Evolutionary conservation across 2,797 vertebrate species (phyloP).

Genomic region (Peromyscus aztecus): DNA sequence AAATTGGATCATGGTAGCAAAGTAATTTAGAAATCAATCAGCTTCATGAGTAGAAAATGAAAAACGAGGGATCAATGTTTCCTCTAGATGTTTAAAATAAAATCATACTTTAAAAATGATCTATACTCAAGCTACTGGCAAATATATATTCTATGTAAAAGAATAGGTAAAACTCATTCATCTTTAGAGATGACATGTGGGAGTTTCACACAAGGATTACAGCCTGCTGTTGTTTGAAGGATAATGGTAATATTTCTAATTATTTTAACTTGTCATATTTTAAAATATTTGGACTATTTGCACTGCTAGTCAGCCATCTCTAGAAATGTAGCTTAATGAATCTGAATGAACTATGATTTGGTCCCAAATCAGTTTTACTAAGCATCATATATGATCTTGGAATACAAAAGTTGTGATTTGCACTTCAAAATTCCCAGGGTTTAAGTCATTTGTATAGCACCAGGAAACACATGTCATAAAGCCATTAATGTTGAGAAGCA

Average conservation of each 20-base stretch:
- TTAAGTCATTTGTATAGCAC: slow-evolving; percentile 28
- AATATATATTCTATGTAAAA: slow-evolving; percentile 59
- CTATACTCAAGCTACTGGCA: slow-evolving; percentile 49
- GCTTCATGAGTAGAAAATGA: slow-evolving; percentile 41
- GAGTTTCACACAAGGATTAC: background rate
- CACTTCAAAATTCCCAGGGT: background rate
- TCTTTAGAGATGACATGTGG: slow-evolving; percentile 11
- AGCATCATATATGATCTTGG: slow-evolving; percentile 20
- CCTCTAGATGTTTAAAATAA: slow-evolving; percentile 77
- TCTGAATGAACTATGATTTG: slow-evolving; percentile 47
- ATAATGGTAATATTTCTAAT: slow-evolving; percentile 37
- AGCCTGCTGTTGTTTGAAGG: background rate
- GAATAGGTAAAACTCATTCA: slow-evolving; percentile 34
- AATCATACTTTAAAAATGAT: slow-evolving; percentile 70
- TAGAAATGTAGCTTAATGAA: slow-evolving; percentile 46
- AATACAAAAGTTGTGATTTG: slow-evolving; percentile 11
- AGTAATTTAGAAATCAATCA: slow-evolving; percentile 76
- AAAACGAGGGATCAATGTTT: slow-evolving; percentile 71
- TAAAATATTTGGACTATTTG: slow-evolving; percentile 44
- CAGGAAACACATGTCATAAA: slow-evolving; percentile 44
- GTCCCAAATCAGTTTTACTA: slow-evolving; percentile 21
- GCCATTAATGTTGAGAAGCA: slow-evolving; percentile 49
- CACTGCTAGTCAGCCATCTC: background rate
- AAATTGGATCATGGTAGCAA: slow-evolving; percentile 60
- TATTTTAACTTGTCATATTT: slow-evolving; percentile 50